Percentiles rank a stretch among this genome's conserved stretches.
These are phyloP conservation scores for Drosophila tsacasi DNA, from an alignment of 1,140 invertebrate species.

Conservation along the genomic window DNA sequence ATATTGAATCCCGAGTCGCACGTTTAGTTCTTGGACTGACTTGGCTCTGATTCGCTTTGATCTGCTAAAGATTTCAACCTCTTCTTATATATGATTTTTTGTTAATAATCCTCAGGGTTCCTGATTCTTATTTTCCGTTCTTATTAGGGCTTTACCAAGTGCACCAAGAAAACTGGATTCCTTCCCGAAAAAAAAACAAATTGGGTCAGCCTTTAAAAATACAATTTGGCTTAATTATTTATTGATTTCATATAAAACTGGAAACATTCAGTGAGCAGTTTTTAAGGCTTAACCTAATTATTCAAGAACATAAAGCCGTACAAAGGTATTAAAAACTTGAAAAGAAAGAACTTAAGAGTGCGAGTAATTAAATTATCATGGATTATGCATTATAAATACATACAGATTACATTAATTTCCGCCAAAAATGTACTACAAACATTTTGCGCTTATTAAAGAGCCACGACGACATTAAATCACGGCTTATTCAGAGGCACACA, in stretches of 20 bases:
- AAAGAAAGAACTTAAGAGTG: not conserved
- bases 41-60: slow-evolving; percentile 26
- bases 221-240: not conserved
- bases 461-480: not conserved
- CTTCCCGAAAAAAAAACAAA: not conserved
- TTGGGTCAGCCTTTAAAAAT: slow-evolving; percentile 50
- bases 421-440: not conserved
- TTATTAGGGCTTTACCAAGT: slow-evolving; percentile 1
- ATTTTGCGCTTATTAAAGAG: not conserved
- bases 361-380: not conserved
- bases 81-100: slow-evolving; percentile 44
- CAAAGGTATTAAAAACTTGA: not conserved
- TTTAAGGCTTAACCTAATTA: not conserved
- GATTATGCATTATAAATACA: not conserved
- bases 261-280: not conserved
- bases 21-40: not conserved
- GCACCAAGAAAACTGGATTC: slow-evolving; percentile 11
- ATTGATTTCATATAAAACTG: not conserved
- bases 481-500: not conserved
- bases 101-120: slow-evolving; percentile 1
- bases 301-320: not conserved
- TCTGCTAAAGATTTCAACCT: not conserved
- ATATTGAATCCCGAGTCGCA: no score
- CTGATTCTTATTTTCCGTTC: not conserved
- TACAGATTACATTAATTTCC: no score